Percentiles rank a stretch among this genome's conserved stretches.
These are phyloP conservation scores for Heterocephalus glaber DNA, from an alignment of 2,113 vertebrate genomes.

Conservation along the genomic window DNA sequence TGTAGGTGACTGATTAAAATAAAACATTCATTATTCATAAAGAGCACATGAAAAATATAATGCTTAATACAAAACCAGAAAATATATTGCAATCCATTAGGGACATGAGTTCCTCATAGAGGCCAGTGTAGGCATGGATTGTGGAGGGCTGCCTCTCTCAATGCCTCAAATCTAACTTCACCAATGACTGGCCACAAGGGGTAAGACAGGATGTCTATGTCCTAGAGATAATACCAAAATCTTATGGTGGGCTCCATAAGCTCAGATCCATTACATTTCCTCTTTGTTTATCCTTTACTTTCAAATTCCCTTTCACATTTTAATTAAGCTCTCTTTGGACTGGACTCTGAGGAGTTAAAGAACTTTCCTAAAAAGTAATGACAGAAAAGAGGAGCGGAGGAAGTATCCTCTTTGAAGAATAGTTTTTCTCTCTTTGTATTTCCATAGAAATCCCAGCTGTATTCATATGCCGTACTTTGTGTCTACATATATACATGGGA, in stretches of 20 bases:
- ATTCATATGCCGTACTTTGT: not conserved
- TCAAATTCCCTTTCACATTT: constrained; percentile 69
- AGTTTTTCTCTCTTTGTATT: not conserved
- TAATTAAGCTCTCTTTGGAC: constrained; percentile 70
- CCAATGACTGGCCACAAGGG: not conserved
- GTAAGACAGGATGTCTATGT: not conserved
- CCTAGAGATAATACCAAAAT: not conserved
- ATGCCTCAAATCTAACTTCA: not conserved
- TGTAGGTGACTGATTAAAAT: not conserved
- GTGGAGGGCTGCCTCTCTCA: not conserved
- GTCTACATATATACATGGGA: not conserved
- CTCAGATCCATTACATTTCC: not conserved
- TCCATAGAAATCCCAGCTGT: not conserved
- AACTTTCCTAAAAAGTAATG: constrained; percentile 45
- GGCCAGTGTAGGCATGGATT: not conserved
- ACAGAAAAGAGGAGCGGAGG: not conserved
- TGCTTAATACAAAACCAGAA: constrained; percentile 13
- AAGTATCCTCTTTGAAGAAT: not conserved
- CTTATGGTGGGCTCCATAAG: not conserved
- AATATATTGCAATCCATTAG: not conserved
- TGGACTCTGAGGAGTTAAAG: constrained; percentile 58
- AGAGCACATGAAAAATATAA: not conserved
- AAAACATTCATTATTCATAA: constrained; percentile 33
- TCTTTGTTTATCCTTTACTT: constrained; percentile 61
- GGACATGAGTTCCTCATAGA: not conserved